Base-by-base conservation (phyloP, 2,113 vertebrate genomes). In the Riparia riparia region DNA sequence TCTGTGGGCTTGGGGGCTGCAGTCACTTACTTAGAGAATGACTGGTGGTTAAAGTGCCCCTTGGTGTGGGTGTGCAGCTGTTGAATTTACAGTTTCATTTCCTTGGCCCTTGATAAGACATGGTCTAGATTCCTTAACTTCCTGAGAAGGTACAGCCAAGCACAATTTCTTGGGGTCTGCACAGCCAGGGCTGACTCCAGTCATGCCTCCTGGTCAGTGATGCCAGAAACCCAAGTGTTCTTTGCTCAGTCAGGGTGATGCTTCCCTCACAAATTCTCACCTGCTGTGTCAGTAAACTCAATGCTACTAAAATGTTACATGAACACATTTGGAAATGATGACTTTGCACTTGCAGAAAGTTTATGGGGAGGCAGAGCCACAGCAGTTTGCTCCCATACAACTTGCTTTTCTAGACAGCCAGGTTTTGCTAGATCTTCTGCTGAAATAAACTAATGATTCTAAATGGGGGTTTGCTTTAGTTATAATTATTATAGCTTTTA, bases 401-500 rank as follows among this genome's bases (percentile, higher is more conserved):
- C 60, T 83, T 89, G 64, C 12, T 81, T 94, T 94, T 86, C 89
- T 58, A 65, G 81, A 70, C 34, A 74, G 76, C 57, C 76, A 61
- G 26, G 34, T 91, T 93, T 63, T 94, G 56, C 51, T 91, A 65
- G 86, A 70, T 84, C 69, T 83, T 77, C 53, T 92, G 53, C 80
- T 92, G 64, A 84, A 89, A 74, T 86, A 53, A 83, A 86, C 39
- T 41, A 29, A 42, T 47, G 5, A 78, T 64, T 79, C 32, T 60
- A 81, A 81, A 73, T 2, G 63, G 12, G 8, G 24, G 17, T 66
- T 95, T 77, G 17, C 50, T 91, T 91, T 93, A 61, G 17, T 61
- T 94, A 8, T 47, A 86, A 69, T 60, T 37, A 51, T 17, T 44
- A 12, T 44, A 21, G 14, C 45, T 37, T 2, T 68, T 60, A 78